Percentiles rank a stretch among this genome's conserved stretches.
Evolutionary conservation across 1,140 invertebrate species (phyloP).

Genomic region (Temnothorax longispinosus): DNA sequence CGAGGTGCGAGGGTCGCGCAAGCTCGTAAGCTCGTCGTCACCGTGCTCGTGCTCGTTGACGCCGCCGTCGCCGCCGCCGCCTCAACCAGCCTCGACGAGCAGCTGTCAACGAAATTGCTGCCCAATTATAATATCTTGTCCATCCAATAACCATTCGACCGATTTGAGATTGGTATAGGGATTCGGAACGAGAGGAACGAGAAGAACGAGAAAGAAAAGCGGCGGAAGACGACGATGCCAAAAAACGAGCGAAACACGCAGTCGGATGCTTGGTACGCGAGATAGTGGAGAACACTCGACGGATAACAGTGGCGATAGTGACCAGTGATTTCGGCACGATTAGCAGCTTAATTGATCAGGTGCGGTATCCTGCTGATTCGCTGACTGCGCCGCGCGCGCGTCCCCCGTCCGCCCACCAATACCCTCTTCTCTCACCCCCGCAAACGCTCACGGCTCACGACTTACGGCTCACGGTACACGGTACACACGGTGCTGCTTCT

Average conservation of each 20-base stretch:
- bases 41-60: background rate
- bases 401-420: slow-evolving; percentile 1
- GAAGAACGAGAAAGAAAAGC: background rate
- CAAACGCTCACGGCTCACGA: background rate
- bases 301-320: slow-evolving; percentile 53
- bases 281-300: slow-evolving; percentile 62
- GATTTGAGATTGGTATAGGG: slow-evolving; percentile 11
- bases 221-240: slow-evolving; percentile 34
- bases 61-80: background rate
- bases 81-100: slow-evolving; percentile 17
- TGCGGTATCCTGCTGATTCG: slow-evolving; percentile 63
- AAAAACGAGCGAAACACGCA: slow-evolving; percentile 20
- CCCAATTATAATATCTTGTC: slow-evolving; percentile 44
- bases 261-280: slow-evolving; percentile 54
- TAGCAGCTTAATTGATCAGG: slow-evolving; percentile 75
- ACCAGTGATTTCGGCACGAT: slow-evolving; percentile 65
- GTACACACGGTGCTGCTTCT: background rate
- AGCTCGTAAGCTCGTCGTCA: slow-evolving; percentile 53
- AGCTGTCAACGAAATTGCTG: slow-evolving; percentile 33
- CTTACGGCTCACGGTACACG: no score
- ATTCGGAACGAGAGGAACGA: slow-evolving; percentile 2
- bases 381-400: slow-evolving; percentile 18
- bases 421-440: background rate
- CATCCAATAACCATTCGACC: background rate
- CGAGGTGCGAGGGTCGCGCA: slow-evolving; percentile 70